Evolutionary conservation across 2,888 invertebrate genomes (phyloP), one percentile per base, ranked within the genome.

Genomic region (Andrena trimmerana): DNA sequence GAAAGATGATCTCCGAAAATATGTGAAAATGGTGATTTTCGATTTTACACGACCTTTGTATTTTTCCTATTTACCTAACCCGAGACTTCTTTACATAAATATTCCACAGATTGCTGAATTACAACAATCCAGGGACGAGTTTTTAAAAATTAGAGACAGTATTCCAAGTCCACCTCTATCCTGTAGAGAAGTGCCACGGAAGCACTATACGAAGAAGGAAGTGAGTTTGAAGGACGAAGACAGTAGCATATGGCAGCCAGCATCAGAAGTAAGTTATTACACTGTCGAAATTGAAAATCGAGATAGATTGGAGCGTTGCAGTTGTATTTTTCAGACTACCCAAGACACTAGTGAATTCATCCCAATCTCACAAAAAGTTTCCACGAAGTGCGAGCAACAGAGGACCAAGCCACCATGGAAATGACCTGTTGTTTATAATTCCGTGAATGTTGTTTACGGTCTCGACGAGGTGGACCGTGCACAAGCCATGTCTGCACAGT

Each of bases 1-100:
- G 0, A 94, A 94, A 73, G 93, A 93, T 72, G 95, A 95, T 86
- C 91, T 95, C 27, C 94, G 94, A 78, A 95, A 94, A 91, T 95
- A 95, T 83, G 94, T 95, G 54, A 94, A 94, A 92, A 94, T 95
- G 95, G 95, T 95, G 88, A 16, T 16, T 42, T 42, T 4, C 0
- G 31, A 54, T 60, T 3, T 36, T n/a, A 0, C 20, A 36, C 7
- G 52, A 42, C 60, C 0, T 24, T 57, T 60, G 42, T 42, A 42
- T 42, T 16, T 42, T 42, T 5, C 42, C 4, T 42, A 42, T 1
- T 8, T 27, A 16, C 42, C 27, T 36, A 66, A 27, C 7, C 3
- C 7, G 36, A 33, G 1, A 52, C 7, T 16, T 48, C 6, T 60
- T 24, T 29, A n/a, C 52, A 70, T 48, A 31, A 74, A 81, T 73